Base-by-base conservation (phyloP, 2,888 invertebrate genomes). In the Apodemia zela region DNA sequence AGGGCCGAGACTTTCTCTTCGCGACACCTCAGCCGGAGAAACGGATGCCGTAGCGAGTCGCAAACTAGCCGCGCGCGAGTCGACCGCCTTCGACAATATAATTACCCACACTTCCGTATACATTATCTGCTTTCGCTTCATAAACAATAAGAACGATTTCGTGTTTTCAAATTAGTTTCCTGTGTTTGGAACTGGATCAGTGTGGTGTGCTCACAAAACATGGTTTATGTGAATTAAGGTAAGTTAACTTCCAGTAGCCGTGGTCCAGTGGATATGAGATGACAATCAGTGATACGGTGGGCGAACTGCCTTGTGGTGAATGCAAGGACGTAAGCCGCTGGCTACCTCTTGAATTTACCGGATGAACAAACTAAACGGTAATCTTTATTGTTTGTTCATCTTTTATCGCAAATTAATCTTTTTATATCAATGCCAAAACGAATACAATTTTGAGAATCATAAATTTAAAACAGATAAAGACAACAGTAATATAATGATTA, bases 1-100 rank as follows among this genome's bases (percentile, higher is more conserved):
- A 89, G 87, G 88, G 89, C 85, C 91, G 81, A 84, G 84, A 92
- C 92, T 92, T 92, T 92, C 92, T 91, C 91, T 87, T 89, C 87
- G 87, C 87, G 87, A 86, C 89, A 87, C 85, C 87, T 81, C 82
- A 73, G 74, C 76, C 76, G 81, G 85, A 83, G 87, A 85, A 84
- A 82, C 87, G 77, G 78, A 71, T 79, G 75, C 75, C 77, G 74
- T 71, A 76, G 80, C 75, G 87, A 87, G 85, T 87, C 83, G 82
- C 77, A 79, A 75, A 79, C 78, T 77, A 84, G 77, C 81, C 78
- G 87, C 87, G 85, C 81, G 83, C 86, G 82, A 82, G 83, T 75
- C 85, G 80, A 84, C 78, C 86, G 85, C 76, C 80, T 87, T 75
- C 73, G 73, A 79, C 75, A 59, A 57, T 65, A 49, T 57, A 67